phyloP scores from a whole-genome alignment of 1,140 invertebrate species.

The Drosophila punjabiensis region DNA sequence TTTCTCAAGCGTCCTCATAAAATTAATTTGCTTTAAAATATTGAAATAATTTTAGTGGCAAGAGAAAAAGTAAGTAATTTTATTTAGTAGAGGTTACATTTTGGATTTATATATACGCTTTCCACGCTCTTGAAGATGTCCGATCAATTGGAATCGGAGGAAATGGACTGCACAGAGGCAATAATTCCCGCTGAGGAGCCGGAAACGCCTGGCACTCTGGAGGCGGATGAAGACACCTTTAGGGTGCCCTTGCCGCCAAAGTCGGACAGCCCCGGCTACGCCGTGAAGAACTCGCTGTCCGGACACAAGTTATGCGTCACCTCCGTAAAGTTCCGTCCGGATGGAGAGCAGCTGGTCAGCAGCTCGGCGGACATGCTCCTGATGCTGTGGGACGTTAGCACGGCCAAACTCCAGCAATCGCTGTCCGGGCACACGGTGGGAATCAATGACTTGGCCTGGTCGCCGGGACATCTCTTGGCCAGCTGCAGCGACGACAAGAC shows the following conservation, averaged over 20 bases:
- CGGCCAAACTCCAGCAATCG: constrained; percentile 10
- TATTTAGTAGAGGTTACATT: background rate
- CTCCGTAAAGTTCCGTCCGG: constrained; percentile 39
- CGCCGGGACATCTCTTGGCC: constrained; percentile 23
- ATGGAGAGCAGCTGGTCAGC: constrained; percentile 46
- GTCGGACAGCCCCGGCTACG: constrained; percentile 35
- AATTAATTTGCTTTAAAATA: background rate
- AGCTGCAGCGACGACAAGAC: constrained; percentile 62
- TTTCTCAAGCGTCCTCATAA: background rate
- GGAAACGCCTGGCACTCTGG: background rate
- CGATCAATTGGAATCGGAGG: background rate
- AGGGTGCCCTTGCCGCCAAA: constrained; percentile 32
- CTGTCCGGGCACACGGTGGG: constrained; percentile 47
- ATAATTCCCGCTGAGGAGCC: background rate
- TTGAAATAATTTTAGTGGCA: background rate
- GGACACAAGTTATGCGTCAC: constrained; percentile 42
- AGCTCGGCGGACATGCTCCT: constrained; percentile 45
- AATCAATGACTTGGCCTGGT: constrained; percentile 63
- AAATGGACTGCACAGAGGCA: background rate
- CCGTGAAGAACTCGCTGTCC: constrained; percentile 14
- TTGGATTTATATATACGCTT: background rate
- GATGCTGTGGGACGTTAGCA: constrained; percentile 52
- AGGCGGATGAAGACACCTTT: constrained; percentile 10
- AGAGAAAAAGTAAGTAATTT: background rate
- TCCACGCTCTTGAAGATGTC: background rate